These are phyloP conservation scores for Drosophila mayaguana DNA, from an alignment of 2,888 invertebrate genomes.

Conservation along the genomic window DNA sequence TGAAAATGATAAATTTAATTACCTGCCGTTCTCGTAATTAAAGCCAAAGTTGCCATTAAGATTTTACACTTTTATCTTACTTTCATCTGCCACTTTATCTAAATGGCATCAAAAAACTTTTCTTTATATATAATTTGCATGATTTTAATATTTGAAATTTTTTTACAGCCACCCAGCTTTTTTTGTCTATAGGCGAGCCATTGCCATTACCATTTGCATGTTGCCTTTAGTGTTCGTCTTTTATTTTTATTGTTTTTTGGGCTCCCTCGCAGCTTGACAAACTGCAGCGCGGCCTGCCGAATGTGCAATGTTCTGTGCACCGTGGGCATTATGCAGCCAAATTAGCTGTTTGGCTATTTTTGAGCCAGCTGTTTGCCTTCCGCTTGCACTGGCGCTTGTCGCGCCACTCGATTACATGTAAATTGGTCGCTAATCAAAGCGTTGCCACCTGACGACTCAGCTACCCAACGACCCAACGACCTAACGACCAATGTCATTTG, in stretches of 20 bases:
- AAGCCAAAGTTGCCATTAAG: background rate
- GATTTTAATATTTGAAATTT: constrained; percentile 7
- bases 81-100: background rate
- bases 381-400: constrained; percentile 24
- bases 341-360: constrained; percentile 35
- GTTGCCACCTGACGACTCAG: constrained; percentile 25
- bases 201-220: constrained; percentile 74
- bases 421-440: constrained; percentile 76
- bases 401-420: constrained; percentile 68
- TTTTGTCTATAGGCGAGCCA: constrained; percentile 61
- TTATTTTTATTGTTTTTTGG: constrained; percentile 27
- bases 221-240: constrained; percentile 31
- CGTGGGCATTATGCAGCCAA: constrained; percentile 48
- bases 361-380: constrained; percentile 40
- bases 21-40: background rate
- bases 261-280: constrained; percentile 64
- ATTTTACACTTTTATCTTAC: background rate
- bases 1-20: background rate
- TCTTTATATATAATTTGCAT: constrained; percentile 5
- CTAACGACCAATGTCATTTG: constrained; percentile 53
- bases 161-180: constrained; percentile 35
- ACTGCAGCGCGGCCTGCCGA: constrained; percentile 60
- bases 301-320: constrained; percentile 54
- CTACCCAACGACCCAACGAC: constrained; percentile 23
- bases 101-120: background rate